Conservation (phyloP, 2,888 invertebrate species). For the Eupithecia vulgata region DNA sequence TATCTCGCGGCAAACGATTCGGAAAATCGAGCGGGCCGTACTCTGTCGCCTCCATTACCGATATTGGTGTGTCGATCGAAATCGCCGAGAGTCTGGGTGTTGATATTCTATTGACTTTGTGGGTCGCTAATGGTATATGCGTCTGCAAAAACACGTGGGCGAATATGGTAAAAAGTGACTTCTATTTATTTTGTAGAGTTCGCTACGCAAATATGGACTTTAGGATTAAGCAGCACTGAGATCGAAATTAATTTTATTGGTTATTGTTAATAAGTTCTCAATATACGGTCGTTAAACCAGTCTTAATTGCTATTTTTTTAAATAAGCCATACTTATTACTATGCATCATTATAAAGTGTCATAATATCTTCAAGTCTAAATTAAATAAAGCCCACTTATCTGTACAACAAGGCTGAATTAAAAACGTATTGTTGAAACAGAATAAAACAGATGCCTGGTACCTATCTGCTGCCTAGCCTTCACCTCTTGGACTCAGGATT, state of each 20-base stretch:
- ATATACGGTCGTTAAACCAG: not conserved
- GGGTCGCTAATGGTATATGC: constrained; percentile 7
- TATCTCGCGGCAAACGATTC: constrained; percentile 78
- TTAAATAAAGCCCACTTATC: not conserved
- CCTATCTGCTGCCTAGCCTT: no score
- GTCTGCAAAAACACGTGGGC: constrained; percentile 3
- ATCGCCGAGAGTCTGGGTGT: constrained; percentile 33
- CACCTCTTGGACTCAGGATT: no score
- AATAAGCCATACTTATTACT: not conserved
- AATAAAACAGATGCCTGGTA: no score
- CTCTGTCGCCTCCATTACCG: constrained; percentile 76
- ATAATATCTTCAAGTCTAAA: not conserved
- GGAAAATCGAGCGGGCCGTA: constrained; percentile 79
- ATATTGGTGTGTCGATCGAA: constrained; percentile 68
- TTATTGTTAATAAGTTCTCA: not conserved
- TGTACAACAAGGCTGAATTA: not conserved
- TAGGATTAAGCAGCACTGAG: not conserved
- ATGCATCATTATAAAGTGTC: not conserved
- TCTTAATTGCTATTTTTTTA: not conserved
- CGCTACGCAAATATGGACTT: not conserved
- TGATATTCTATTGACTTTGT: constrained; percentile 27
- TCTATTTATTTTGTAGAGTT: not conserved
- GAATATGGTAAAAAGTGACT: not conserved
- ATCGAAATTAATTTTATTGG: not conserved
- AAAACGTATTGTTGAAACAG: no score